Base-by-base conservation (phyloP, 2,797 vertebrate genomes). In the Bryconaethiops microstoma region DNA sequence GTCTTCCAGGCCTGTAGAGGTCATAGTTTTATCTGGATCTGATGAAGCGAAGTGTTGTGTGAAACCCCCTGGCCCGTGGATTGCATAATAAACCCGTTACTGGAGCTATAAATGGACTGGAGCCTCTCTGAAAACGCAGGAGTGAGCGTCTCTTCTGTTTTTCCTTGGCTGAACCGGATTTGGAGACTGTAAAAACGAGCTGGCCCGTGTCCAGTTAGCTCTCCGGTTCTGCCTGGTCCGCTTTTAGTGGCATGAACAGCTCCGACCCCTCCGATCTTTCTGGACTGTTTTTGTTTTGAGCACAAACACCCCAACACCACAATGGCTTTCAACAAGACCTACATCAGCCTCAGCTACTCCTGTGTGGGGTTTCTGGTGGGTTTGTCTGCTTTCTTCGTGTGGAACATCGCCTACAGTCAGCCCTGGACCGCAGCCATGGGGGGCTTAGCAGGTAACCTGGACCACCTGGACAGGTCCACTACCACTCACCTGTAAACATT, bases 361-460 rank as follows among this genome's bases (percentile, higher is more conserved):
- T 91, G 90, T 35, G n/a, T 93, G 16, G 96, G 96, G 0, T n/a
- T 93, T 7, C 12, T 93, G 25, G 52, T 95, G 74, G 96, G 96
- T 0, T 87, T 95, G 64, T 96, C 96, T 2, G 93, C 93, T 57
- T 97, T 97, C 86, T 86, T 97, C 63, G 90, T 92, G 78, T 98
- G 96, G 96, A 97, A 95, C 88, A 86, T 95, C 88, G 92, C 90
- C 80, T 96, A 92, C 90, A 86, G 71, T 2, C 96, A 98, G 90
- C 95, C 94, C 14, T 96, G 93, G 90, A 98, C 96, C 2, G 95
- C 93, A 39, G 95, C 96, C 78, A 96, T 96, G 93, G 97, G 96
- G 57, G 96, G 96, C 70, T 93, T 98, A 81, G 96, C 96, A 94
- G 97, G 97, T 98, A 92, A 75, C 0, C 7, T 3, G 57, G 14